phyloP scores from a whole-genome alignment of 2,888 invertebrate genomes.

The Heteromurus nitidus region DNA sequence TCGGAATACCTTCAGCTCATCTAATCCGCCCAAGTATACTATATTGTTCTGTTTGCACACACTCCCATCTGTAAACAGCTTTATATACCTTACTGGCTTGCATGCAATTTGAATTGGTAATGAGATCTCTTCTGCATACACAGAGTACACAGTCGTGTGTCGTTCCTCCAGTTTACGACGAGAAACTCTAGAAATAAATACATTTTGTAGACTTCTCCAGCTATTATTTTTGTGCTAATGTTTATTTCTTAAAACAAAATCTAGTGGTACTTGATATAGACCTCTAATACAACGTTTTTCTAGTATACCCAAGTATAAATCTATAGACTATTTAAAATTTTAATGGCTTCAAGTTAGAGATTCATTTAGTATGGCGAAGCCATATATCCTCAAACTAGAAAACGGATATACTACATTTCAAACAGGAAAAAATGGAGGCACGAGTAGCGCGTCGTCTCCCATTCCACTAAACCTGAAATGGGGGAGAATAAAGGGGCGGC shows the following conservation, averaged over 20 bases:
- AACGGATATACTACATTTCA: neutral
- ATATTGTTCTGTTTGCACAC: constrained; percentile 37
- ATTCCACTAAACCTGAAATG: no score
- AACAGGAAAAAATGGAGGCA: constrained; percentile 56
- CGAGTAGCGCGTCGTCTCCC: no score
- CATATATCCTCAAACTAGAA: neutral
- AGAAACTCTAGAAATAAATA: constrained; percentile 38
- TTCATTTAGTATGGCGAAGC: neutral
- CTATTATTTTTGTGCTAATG: constrained; percentile 42
- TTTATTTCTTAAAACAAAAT: constrained; percentile 58
- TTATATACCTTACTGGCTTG: constrained; percentile 52
- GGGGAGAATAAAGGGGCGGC: neutral
- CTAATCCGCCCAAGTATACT: constrained; percentile 45
- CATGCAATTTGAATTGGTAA: constrained; percentile 59
- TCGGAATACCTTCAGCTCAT: constrained; percentile 59
- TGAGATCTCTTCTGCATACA: no score
- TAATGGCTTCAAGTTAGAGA: constrained; percentile 4
- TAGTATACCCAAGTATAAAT: no score
- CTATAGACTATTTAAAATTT: constrained; percentile 12
- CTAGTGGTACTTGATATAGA: constrained; percentile 31
- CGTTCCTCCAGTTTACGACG: neutral
- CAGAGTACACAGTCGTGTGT: no score
- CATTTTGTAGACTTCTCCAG: constrained; percentile 28
- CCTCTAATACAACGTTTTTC: no score
- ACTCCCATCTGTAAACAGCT: constrained; percentile 43